Percentiles rank a stretch among this genome's conserved stretches.
Conservation (phyloP, 1,140 invertebrate genomes). For the Leptopilina boulardi region DNA sequence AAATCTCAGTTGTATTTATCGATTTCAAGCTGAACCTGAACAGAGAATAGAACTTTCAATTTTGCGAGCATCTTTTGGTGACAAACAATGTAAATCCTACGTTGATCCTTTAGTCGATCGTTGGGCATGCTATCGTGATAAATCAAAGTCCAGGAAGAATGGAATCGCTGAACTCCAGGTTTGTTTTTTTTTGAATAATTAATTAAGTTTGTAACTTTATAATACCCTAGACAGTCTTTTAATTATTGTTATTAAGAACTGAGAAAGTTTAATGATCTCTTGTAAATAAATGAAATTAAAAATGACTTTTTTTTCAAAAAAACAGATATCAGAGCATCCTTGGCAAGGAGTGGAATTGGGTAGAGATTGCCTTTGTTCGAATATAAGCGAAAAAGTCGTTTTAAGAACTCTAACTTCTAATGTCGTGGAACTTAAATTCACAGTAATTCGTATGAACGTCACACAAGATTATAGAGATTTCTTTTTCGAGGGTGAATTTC, state of each 20-base stretch:
- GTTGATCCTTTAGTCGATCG: conserved; percentile 81
- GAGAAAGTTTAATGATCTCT: no score
- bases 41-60: conserved; percentile 82
- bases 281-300: no score
- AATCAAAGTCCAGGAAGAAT: conserved; percentile 51
- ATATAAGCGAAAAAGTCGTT: conserved; percentile 79
- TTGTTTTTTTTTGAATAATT: background rate
- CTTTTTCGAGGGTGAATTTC: conserved; percentile 87
- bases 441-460: conserved; percentile 86
- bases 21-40: conserved; percentile 82
- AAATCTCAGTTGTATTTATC: conserved; percentile 85
- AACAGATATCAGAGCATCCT: conserved; percentile 84
- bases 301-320: no score
- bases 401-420: conserved; percentile 81
- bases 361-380: conserved; percentile 86
- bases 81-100: conserved; percentile 80
- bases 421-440: conserved; percentile 84
- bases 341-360: conserved; percentile 83
- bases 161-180: conserved; percentile 21
- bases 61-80: conserved; percentile 81
- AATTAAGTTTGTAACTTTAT: background rate
- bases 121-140: conserved; percentile 79
- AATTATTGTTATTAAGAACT: no score
- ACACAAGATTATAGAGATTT: conserved; percentile 88
- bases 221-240: no score